Evolutionary conservation across 2,797 vertebrate species (phyloP).

Genomic region (Heliangelus exortis): DNA sequence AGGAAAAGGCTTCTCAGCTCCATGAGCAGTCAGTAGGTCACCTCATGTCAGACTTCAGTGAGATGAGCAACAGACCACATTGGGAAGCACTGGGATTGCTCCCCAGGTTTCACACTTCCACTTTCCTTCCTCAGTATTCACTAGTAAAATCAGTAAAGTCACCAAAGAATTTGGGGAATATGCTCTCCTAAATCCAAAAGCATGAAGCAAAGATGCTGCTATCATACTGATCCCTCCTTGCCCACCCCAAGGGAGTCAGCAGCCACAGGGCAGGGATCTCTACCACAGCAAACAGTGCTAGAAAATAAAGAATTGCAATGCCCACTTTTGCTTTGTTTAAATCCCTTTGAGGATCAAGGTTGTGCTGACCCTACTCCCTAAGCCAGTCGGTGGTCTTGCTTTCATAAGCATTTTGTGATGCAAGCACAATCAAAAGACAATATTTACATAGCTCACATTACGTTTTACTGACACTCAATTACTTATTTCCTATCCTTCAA

Average conservation of each 20-base stretch:
- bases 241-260: neutral
- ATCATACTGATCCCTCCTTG: neutral
- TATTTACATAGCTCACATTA: neutral
- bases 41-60: neutral
- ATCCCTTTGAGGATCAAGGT: neutral
- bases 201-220: neutral
- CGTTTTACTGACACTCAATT: neutral
- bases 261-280: neutral
- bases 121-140: neutral
- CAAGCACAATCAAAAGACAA: neutral
- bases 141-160: neutral
- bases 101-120: neutral
- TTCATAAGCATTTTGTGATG: neutral
- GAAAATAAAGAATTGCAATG: neutral
- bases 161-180: neutral
- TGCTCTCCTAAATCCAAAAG: neutral
- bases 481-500: neutral
- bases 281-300: neutral
- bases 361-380: neutral
- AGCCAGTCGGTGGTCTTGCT: neutral
- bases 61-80: neutral
- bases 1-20: neutral
- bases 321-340: neutral
- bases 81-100: no score
- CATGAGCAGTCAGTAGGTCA: neutral